Base-by-base conservation (phyloP, 2,888 invertebrate species). In the Patella ulyssiponensis region DNA sequence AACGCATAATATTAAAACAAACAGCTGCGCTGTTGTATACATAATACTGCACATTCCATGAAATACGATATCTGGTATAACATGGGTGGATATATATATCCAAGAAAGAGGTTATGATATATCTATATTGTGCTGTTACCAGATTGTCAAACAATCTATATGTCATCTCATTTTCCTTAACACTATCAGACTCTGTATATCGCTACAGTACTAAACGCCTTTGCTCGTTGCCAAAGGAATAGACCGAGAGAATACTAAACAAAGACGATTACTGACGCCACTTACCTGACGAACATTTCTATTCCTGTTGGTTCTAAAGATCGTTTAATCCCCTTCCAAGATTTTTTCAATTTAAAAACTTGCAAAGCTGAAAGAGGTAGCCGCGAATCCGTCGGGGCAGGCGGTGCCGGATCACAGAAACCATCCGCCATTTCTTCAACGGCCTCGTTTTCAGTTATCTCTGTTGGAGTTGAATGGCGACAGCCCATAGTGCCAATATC, bases 251-350 rank as follows among this genome's bases (percentile, higher is more conserved):
- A 71, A n/a, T 71, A 33, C n/a, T 71, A 44, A 52, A 51, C 64
- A 64, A 12, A 64, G 23, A 11, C 20, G 20, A n/a, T 71, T 9
- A 52, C 71, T 71, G 33, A 20, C n/a, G 3, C n/a, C 11, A 15
- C 88, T 81, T 80, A 90, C 90, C 89, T 86, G 76, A 90, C 87
- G 80, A 90, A 88, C 89, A 90, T 89, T 76, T 90, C 90, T 1
- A 90, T 85, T 33, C 90, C 90, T 14, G 90, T 89, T 44, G 86
- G 82, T 76, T 88, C 88, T 84, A 89, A 86, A 78, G 87, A 85
- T 73, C 90, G 73, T 81, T 89, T 89, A 74, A 90, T 88, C 73
- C 88, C 90, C 83, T 90, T 90, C 90, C 90, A 90, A 64, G 89
- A 89, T 83, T 88, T 88, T 80, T 90, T 87, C 44, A 90, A 80